Evolutionary conservation across 2,113 vertebrate genomes (phyloP).

Genomic region (Nycticorax nycticorax): DNA sequence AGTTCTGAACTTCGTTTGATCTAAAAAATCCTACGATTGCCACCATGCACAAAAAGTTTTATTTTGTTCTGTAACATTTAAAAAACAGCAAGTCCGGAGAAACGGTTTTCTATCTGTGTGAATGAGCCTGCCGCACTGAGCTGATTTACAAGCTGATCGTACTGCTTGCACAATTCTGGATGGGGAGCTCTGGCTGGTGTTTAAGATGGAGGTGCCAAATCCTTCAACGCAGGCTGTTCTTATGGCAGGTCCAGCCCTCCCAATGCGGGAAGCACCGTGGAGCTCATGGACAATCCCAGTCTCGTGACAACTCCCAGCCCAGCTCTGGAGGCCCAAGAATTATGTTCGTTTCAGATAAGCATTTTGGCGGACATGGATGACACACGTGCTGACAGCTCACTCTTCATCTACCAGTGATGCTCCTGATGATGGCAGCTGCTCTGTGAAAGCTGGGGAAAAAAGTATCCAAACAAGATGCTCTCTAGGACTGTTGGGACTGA

Average conservation of each 20-base stretch:
- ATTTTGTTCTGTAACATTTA: not conserved
- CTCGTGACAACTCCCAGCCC: not conserved
- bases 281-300: not conserved
- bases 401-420: not conserved
- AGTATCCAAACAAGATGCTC: not conserved
- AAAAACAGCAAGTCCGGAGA: not conserved
- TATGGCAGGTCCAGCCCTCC: not conserved
- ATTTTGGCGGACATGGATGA: not conserved
- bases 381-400: not conserved
- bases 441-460: not conserved
- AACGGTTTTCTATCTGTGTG: not conserved
- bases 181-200: not conserved
- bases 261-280: not conserved
- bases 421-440: not conserved
- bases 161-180: not conserved
- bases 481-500: not conserved
- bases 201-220: not conserved
- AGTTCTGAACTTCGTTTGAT: not conserved
- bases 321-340: slow-evolving; percentile 10
- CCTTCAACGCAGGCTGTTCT: not conserved
- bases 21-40: not conserved
- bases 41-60: not conserved
- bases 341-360: not conserved
- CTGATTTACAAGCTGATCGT: not conserved
- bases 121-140: not conserved